Percentiles rank a stretch among this genome's conserved stretches.
phyloP scores from a whole-genome alignment of 2,888 invertebrate species.

The Pristionchus japonicus region DNA sequence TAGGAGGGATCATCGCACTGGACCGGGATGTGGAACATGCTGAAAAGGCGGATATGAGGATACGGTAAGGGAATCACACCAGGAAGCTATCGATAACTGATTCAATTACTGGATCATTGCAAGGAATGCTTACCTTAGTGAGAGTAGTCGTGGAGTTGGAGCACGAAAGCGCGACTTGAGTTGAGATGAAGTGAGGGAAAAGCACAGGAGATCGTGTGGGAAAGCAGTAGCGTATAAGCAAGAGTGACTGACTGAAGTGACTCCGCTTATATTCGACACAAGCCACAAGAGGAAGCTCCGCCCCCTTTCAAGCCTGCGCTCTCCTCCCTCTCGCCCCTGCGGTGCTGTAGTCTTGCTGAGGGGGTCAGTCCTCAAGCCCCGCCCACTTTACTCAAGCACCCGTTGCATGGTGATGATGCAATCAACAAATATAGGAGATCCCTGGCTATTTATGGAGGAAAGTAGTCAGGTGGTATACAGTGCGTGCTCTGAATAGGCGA shows the following conservation, averaged over 20 bases:
- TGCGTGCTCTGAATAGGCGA: not conserved
- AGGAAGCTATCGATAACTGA: not conserved
- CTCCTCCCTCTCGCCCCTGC: constrained; percentile 13
- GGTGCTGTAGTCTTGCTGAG: not conserved
- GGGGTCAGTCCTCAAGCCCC: not conserved
- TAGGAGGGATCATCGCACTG: constrained; percentile 27
- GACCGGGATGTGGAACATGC: constrained; percentile 45
- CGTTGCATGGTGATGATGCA: not conserved
- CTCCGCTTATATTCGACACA: not conserved
- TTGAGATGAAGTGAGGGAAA: not conserved
- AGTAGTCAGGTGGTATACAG: not conserved
- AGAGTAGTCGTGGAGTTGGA: not conserved
- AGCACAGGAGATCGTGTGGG: not conserved
- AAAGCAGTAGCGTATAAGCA: not conserved
- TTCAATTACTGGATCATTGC: not conserved
- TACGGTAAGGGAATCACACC: not conserved
- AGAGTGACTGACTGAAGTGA: not conserved
- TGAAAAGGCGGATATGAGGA: not conserved
- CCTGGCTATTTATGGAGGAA: not conserved
- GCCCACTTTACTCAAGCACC: not conserved
- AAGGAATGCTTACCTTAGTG: not conserved
- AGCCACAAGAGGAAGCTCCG: not conserved
- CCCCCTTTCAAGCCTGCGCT: constrained; percentile 8
- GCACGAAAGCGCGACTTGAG: not conserved
- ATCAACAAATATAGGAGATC: not conserved